Conservation (phyloP, 2,113 vertebrate genomes). For the Acanthisitta chloris region DNA sequence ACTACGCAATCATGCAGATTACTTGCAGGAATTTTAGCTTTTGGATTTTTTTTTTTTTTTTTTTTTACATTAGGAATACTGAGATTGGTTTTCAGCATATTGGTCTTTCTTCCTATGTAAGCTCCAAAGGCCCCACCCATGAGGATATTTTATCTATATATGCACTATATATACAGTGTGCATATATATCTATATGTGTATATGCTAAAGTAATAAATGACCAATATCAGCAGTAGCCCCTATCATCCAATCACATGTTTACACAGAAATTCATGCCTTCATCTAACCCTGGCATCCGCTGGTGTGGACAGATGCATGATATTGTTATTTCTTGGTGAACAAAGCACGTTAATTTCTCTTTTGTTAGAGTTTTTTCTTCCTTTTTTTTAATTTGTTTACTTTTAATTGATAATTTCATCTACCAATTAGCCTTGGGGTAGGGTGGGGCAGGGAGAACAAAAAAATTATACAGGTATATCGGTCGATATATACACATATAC, state of each 20-base stretch:
- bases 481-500: constrained; percentile 65
- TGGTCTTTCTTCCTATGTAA: constrained; percentile 8
- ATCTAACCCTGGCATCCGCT: constrained; percentile 82
- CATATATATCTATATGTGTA: constrained; percentile 7
- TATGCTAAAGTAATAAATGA: constrained; percentile 56
- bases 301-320: constrained; percentile 81
- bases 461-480: constrained; percentile 79
- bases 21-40: background rate
- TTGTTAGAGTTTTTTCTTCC: constrained; percentile 60
- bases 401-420: constrained; percentile 76
- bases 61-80: background rate
- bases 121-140: background rate
- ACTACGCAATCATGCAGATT: constrained; percentile 33
- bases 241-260: constrained; percentile 86
- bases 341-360: constrained; percentile 74
- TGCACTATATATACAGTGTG: background rate
- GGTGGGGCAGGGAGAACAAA: constrained; percentile 64
- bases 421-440: constrained; percentile 77
- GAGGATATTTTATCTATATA: constrained; percentile 41
- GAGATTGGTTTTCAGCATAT: constrained; percentile 30
- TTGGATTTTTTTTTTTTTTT: background rate
- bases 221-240: constrained; percentile 80
- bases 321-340: constrained; percentile 65
- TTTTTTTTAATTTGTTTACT: constrained; percentile 55
- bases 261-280: constrained; percentile 96